phyloP scores from a whole-genome alignment of 1,140 invertebrate species.

The Dinothrombium tinctorium region DNA sequence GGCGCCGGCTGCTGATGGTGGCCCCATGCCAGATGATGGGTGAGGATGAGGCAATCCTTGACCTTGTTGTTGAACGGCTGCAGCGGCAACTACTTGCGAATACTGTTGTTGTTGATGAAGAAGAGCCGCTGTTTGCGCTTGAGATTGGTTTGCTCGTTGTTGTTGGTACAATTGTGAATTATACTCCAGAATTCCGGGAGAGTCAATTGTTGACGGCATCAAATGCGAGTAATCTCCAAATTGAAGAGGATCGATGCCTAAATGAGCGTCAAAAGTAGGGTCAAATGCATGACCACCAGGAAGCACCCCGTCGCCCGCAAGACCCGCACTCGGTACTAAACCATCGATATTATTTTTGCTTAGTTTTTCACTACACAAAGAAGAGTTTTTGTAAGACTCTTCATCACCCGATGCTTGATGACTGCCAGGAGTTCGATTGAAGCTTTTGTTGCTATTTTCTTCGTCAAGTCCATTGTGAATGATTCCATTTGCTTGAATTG shows the following conservation, averaged over 20 bases:
- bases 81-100: neutral
- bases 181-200: slow-evolving; percentile 24
- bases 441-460: too few relatives aligned
- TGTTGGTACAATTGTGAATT: slow-evolving; percentile 1
- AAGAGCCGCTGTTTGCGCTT: too few relatives aligned
- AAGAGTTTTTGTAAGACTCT: neutral
- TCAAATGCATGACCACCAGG: neutral
- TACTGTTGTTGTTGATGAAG: too few relatives aligned
- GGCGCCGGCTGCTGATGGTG: neutral
- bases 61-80: neutral
- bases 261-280: slow-evolving; percentile 13
- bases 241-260: slow-evolving; percentile 21
- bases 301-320: neutral
- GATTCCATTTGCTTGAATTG: too few relatives aligned
- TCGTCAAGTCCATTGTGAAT: slow-evolving; percentile 68
- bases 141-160: slow-evolving; percentile 6
- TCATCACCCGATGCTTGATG: slow-evolving; percentile 1
- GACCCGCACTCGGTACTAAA: slow-evolving; percentile 1
- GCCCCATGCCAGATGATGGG: neutral
- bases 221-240: slow-evolving; percentile 20
- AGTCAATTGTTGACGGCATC: slow-evolving; percentile 22
- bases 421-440: slow-evolving; percentile 47
- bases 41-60: neutral
- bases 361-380: neutral
- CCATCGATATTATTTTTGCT: neutral